These are phyloP conservation scores for Drosophila sulfurigaster DNA, from an alignment of 1,140 invertebrate species.

Conservation along the genomic window DNA sequence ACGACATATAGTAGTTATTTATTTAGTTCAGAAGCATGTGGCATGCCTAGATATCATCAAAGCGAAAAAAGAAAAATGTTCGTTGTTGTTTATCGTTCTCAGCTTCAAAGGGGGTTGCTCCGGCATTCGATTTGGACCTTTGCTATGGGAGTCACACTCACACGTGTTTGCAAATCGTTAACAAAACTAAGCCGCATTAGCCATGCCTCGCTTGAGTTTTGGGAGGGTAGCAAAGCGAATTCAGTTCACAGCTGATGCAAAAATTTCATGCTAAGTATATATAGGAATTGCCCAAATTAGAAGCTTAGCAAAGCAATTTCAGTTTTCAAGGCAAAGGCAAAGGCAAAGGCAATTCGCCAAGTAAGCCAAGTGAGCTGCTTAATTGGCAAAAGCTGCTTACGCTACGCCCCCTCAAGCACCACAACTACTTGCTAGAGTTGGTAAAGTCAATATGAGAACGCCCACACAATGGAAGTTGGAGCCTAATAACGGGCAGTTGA, in stretches of 20 bases:
- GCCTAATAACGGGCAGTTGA: slow-evolving; percentile 17
- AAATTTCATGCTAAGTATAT: background rate
- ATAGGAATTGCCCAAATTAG: slow-evolving; percentile 42
- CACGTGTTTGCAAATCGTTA: slow-evolving; percentile 78
- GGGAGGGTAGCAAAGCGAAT: slow-evolving; percentile 1
- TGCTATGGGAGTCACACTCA: slow-evolving; percentile 44
- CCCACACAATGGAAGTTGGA: slow-evolving; percentile 51
- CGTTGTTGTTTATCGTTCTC: slow-evolving; percentile 50
- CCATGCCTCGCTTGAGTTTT: slow-evolving; percentile 38
- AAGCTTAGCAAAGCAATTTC: slow-evolving; percentile 59
- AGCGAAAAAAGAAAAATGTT: slow-evolving; percentile 34
- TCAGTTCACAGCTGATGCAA: slow-evolving; percentile 52
- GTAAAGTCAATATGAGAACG: slow-evolving; percentile 61
- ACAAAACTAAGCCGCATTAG: slow-evolving; percentile 78
- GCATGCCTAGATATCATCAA: slow-evolving; percentile 60
- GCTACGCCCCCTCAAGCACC: slow-evolving; percentile 28
- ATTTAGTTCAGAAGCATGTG: background rate
- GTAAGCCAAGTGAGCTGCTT: slow-evolving; percentile 61
- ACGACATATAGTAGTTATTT: slow-evolving; percentile 34
- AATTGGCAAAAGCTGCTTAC: slow-evolving; percentile 77
- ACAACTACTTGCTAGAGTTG: slow-evolving; percentile 14
- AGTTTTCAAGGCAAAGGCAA: slow-evolving; percentile 57
- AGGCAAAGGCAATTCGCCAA: slow-evolving; percentile 12
- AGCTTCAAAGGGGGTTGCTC: slow-evolving; percentile 1
- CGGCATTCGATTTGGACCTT: slow-evolving; percentile 5